Evolutionary conservation across 2,888 invertebrate species (phyloP).

Genomic region (Agrilus biguttatus): DNA sequence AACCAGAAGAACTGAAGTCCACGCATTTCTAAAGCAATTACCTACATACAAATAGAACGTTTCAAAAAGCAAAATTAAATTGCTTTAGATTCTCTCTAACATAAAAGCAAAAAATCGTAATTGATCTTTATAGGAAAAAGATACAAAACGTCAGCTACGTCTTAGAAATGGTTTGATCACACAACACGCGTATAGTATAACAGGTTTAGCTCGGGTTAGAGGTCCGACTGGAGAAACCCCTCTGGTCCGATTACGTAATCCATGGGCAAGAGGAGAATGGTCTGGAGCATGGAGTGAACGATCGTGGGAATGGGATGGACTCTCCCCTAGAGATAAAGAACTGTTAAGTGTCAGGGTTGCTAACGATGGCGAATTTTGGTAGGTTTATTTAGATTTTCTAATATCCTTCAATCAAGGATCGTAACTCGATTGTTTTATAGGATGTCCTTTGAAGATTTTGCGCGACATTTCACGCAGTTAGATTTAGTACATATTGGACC

Average conservation of each 20-base stretch:
- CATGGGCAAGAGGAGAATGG: conserved; percentile 55
- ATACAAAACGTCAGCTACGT: conserved; percentile 39
- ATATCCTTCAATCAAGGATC: not conserved
- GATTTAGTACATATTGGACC: conserved; percentile 64
- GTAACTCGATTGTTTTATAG: conserved; percentile 23
- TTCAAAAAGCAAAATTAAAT: no score
- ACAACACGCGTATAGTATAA: conserved; percentile 54
- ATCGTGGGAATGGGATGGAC: conserved; percentile 53
- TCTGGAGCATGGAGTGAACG: conserved; percentile 58
- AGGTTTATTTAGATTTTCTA: not conserved
- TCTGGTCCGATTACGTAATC: conserved; percentile 48
- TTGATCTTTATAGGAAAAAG: conserved; percentile 32
- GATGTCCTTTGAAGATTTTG: conserved; percentile 60
- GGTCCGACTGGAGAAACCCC: conserved; percentile 42
- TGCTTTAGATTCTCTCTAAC: not conserved
- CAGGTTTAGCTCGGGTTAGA: conserved; percentile 54
- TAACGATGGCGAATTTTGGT: conserved; percentile 60
- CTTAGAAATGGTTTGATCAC: conserved; percentile 49
- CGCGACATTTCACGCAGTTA: conserved; percentile 47
- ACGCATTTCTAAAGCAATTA: no score
- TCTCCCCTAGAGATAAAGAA: conserved; percentile 47
- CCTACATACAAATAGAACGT: no score
- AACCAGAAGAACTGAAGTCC: no score
- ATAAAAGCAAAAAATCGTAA: not conserved
- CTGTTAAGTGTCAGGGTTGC: conserved; percentile 44